Evolutionary conservation across 2,888 invertebrate species (phyloP).

Genomic region (Xanthia togata): DNA sequence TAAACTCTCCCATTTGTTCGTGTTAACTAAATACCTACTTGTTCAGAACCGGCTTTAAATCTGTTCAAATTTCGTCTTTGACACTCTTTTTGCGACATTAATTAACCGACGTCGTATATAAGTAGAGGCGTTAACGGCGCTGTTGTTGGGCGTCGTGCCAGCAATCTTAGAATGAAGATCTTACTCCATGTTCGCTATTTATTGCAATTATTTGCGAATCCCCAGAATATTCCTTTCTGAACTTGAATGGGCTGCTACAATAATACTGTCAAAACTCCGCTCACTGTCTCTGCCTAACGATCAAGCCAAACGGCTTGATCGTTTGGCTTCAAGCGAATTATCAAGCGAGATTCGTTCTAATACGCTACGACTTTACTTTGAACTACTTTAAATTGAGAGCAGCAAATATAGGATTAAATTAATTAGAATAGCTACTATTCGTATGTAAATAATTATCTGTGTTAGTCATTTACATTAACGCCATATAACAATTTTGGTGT

Average conservation of each 20-base stretch:
- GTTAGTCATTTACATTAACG: constrained; percentile 48
- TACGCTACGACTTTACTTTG: constrained; percentile 40
- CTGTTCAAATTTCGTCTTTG: constrained; percentile 59
- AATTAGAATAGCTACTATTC: constrained; percentile 39
- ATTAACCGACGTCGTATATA: constrained; percentile 72
- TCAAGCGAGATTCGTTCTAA: constrained; percentile 49
- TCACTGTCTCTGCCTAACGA: constrained; percentile 27
- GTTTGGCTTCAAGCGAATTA: constrained; percentile 49
- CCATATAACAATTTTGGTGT: constrained; percentile 46
- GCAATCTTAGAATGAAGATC: constrained; percentile 69
- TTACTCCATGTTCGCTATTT: constrained; percentile 75
- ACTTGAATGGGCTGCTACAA: constrained; percentile 70
- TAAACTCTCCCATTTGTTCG: constrained; percentile 35
- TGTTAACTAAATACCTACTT: constrained; percentile 46
- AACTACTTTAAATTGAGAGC: constrained; percentile 53
- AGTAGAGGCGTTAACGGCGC: constrained; percentile 74
- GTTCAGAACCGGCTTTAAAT: constrained; percentile 50
- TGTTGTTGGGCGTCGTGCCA: constrained; percentile 77
- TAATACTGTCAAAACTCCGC: constrained; percentile 60
- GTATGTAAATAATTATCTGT: constrained; percentile 54
- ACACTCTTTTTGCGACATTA: constrained; percentile 68
- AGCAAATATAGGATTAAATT: constrained; percentile 53
- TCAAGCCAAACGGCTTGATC: no score
- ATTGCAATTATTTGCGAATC: constrained; percentile 81
- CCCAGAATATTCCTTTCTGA: constrained; percentile 67